Evolutionary conservation across 2,113 vertebrate genomes (phyloP).

Genomic region (Puntigrus tetrazona): DNA sequence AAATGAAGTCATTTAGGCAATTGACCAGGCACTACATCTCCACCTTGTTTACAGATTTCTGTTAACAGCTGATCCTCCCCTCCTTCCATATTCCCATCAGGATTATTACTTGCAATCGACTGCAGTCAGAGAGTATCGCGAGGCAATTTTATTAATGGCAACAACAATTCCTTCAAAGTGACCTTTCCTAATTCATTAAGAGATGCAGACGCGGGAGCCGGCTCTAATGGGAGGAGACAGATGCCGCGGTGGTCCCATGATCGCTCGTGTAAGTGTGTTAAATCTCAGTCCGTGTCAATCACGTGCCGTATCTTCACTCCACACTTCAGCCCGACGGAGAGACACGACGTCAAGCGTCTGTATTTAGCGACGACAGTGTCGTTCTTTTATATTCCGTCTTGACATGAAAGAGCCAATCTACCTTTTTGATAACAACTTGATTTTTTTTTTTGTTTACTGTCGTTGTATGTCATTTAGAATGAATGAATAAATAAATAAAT

Average conservation of each 20-base stretch:
- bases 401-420: too few species aligned
- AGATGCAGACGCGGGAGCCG: slow-evolving; percentile 39
- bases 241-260: background rate
- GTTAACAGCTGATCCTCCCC: background rate
- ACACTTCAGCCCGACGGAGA: background rate
- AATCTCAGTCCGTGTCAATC: slow-evolving; percentile 22
- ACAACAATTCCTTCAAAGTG: slow-evolving; percentile 45
- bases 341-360: background rate
- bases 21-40: background rate
- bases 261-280: slow-evolving; percentile 32
- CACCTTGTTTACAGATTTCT: slow-evolving; percentile 8
- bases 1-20: background rate
- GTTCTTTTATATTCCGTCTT: background rate
- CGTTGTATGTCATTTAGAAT: too few species aligned
- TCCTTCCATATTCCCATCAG: slow-evolving; percentile 34
- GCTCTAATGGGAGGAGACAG: slow-evolving; percentile 27
- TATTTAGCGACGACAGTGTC: background rate
- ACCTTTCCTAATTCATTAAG: slow-evolving; percentile 55
- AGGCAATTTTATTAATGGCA: slow-evolving; percentile 54
- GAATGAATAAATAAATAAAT: background rate
- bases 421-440: too few species aligned
- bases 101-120: slow-evolving; percentile 27
- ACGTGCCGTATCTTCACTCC: background rate
- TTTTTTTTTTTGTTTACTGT: too few species aligned
- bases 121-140: slow-evolving; percentile 11